phyloP scores from a whole-genome alignment of 2,113 vertebrate genomes.

The Pelodiscus sinensis region DNA sequence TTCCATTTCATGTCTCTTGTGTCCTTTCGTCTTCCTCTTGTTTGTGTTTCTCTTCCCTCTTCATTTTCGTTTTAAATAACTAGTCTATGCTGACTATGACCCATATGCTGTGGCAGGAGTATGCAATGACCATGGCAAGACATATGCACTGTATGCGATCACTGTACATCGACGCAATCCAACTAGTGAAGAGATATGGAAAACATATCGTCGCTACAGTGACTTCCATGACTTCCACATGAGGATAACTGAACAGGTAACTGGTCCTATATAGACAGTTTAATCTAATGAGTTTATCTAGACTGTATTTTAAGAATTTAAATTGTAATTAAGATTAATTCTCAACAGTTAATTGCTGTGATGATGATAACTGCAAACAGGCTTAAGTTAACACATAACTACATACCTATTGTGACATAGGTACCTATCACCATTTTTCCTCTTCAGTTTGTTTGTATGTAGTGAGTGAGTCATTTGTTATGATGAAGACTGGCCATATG shows the following conservation, averaged over 20 bases:
- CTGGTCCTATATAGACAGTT: background rate
- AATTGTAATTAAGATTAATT: too few species aligned
- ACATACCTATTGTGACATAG: too few species aligned
- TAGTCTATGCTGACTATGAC: slow-evolving; percentile 92
- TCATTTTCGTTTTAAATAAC: slow-evolving; percentile 71
- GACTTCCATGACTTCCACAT: slow-evolving; percentile 99
- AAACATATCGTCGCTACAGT: slow-evolving; percentile 96
- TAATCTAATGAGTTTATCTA: background rate
- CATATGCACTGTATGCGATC: slow-evolving; percentile 95
- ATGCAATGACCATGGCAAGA: slow-evolving; percentile 98
- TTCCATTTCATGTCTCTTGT: slow-evolving; percentile 76
- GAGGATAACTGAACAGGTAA: slow-evolving; percentile 97
- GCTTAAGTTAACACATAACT: too few species aligned
- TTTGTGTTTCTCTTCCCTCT: slow-evolving; percentile 72
- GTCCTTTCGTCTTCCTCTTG: slow-evolving; percentile 78
- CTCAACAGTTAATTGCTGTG: too few species aligned
- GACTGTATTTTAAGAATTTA: too few species aligned
- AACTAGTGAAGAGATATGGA: slow-evolving; percentile 92
- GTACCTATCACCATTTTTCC: too few species aligned
- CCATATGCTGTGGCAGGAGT: slow-evolving; percentile 95
- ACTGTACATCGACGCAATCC: slow-evolving; percentile 88
- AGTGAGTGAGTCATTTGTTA: too few species aligned
- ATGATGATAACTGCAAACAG: too few species aligned
- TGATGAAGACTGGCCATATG: too few species aligned
- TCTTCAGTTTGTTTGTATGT: too few species aligned